Percentiles rank a stretch among this genome's conserved stretches.
phyloP scores from a whole-genome alignment of 2,888 invertebrate genomes.

The Cerceris rybyensis region DNA sequence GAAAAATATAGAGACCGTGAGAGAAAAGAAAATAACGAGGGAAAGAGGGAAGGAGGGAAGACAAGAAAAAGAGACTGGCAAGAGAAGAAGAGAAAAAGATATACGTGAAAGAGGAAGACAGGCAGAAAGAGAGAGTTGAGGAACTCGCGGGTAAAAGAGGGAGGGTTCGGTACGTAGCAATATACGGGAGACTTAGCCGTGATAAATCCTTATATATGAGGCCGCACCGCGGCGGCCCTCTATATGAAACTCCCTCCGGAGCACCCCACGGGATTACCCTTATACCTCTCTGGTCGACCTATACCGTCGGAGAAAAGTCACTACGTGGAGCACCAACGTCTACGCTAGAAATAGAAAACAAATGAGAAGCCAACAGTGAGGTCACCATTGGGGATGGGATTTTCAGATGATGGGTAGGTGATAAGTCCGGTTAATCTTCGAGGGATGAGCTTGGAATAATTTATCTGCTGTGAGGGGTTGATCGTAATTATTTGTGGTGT shows the following conservation, averaged over 20 bases:
- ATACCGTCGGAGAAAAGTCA: slow-evolving; percentile 64
- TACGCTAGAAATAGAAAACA: slow-evolving; percentile 70
- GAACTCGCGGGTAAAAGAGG: slow-evolving; percentile 45
- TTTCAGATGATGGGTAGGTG: slow-evolving; percentile 22
- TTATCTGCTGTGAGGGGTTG: neutral
- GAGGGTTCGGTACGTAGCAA: slow-evolving; percentile 78
- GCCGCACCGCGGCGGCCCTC: slow-evolving; percentile 77
- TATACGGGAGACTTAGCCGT: slow-evolving; percentile 81
- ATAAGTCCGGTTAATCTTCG: slow-evolving; percentile 16
- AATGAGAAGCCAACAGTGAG: slow-evolving; percentile 64
- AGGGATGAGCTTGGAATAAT: neutral
- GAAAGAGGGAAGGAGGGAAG: slow-evolving; percentile 50
- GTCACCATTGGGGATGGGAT: slow-evolving; percentile 39
- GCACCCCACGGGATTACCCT: slow-evolving; percentile 79
- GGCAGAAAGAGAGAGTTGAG: slow-evolving; percentile 35
- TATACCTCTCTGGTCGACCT: slow-evolving; percentile 66
- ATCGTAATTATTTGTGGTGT: too few species aligned
- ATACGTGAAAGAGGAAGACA: slow-evolving; percentile 1
- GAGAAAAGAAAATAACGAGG: slow-evolving; percentile 27
- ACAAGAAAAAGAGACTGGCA: neutral
- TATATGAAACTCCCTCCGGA: slow-evolving; percentile 79
- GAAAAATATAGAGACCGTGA: slow-evolving; percentile 26
- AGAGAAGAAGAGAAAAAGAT: slow-evolving; percentile 4
- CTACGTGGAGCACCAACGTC: slow-evolving; percentile 48
- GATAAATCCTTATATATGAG: slow-evolving; percentile 82